Conservation (phyloP, 2,888 invertebrate genomes). For the Diabrotica balteata region DNA sequence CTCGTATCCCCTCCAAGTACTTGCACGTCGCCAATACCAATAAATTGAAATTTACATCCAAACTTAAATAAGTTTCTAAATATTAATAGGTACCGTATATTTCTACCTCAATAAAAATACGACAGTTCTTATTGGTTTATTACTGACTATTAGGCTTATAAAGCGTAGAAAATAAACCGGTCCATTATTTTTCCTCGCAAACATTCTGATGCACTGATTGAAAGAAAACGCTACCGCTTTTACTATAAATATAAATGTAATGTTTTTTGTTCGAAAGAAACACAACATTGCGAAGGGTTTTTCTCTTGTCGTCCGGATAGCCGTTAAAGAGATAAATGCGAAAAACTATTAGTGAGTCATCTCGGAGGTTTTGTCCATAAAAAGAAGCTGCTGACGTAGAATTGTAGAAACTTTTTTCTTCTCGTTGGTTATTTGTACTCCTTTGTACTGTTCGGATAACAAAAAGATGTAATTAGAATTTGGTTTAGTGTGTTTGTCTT, state of each 20-base stretch:
- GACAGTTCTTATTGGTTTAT: no score
- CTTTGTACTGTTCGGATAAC: constrained; percentile 7
- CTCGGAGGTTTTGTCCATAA: constrained; percentile 21
- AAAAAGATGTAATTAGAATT: constrained; percentile 24
- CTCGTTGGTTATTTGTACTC: constrained; percentile 19
- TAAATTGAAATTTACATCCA: no score
- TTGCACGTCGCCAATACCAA: no score
- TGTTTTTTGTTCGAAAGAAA: constrained; percentile 20
- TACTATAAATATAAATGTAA: constrained; percentile 16
- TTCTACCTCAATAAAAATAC: no score
- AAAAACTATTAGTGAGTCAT: constrained; percentile 29
- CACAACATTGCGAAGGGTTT: constrained; percentile 19
- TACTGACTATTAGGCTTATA: no score
- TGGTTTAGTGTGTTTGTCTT: constrained; percentile 8
- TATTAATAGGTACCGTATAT: no score
- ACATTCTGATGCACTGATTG: constrained; percentile 7
- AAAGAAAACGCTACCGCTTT: background rate
- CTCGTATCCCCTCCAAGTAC: no score
- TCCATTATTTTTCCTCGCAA: no score
- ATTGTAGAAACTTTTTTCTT: constrained; percentile 16
- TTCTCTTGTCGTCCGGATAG: constrained; percentile 18
- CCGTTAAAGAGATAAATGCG: constrained; percentile 29
- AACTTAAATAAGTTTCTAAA: no score
- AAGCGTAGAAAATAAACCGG: no score
- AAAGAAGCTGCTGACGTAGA: constrained; percentile 24